These are phyloP conservation scores for Acomys russatus DNA, from an alignment of 2,797 vertebrate species.

Conservation along the genomic window DNA sequence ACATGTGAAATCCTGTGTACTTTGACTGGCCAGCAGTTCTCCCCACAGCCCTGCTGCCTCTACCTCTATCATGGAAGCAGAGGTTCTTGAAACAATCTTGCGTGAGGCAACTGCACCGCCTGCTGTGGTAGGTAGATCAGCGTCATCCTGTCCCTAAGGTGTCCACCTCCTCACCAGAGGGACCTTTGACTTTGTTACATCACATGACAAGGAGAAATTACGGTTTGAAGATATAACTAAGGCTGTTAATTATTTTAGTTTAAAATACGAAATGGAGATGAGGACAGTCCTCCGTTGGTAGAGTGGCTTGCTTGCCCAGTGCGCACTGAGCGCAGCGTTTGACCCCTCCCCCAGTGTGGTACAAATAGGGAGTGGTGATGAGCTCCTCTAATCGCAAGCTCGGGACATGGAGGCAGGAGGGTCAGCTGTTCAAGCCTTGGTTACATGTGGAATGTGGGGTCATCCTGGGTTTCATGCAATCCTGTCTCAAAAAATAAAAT, in stretches of 20 bases:
- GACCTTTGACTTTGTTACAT: not conserved
- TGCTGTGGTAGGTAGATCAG: not conserved
- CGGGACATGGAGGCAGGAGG: not conserved
- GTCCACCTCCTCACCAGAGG: not conserved
- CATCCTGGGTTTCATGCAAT: not conserved
- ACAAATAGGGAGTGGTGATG: not conserved
- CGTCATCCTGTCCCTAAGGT: too few relatives aligned
- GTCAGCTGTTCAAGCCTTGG: not conserved
- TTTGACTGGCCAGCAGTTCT: constrained; percentile 14
- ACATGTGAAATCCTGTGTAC: not conserved
- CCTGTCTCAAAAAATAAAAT: not conserved
- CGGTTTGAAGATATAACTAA: constrained; percentile 6
- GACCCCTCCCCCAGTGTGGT: not conserved
- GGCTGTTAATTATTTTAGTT: not conserved
- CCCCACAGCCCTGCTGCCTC: not conserved
- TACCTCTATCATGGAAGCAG: not conserved
- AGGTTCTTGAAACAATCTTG: not conserved
- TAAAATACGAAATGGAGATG: not conserved
- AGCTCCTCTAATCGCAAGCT: not conserved
- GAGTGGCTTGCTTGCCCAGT: not conserved
- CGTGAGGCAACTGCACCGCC: not conserved
- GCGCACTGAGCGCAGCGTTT: not conserved
- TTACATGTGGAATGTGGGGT: not conserved
- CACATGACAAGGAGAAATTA: constrained; percentile 14
- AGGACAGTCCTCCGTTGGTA: not conserved